Conservation (phyloP, 2,888 invertebrate species). For the Dichetophora obliterata region DNA sequence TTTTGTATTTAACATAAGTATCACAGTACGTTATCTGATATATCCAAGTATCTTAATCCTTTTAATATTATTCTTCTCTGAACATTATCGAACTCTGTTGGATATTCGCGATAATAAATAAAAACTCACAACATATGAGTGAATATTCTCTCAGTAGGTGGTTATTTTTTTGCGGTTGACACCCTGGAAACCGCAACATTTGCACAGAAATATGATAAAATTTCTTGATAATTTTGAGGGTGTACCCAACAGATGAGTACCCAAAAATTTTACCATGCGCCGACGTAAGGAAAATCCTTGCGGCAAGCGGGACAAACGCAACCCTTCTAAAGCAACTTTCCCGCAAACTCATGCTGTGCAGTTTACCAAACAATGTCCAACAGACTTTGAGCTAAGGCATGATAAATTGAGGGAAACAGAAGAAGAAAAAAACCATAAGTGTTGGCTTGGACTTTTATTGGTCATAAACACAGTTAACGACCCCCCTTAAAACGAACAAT, state of each 20-base stretch:
- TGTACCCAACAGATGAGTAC: background rate
- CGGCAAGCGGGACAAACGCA: background rate
- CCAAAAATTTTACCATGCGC: constrained; percentile 1
- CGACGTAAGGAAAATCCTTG: constrained; percentile 58
- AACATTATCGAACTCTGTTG: background rate
- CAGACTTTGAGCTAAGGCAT: background rate
- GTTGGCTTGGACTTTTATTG: constrained; percentile 18
- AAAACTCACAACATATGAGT: background rate
- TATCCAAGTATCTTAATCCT: no score
- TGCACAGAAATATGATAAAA: background rate
- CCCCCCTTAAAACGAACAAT: background rate
- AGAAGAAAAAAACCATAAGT: constrained; percentile 10
- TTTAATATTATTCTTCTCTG: background rate
- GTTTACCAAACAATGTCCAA: constrained; percentile 16
- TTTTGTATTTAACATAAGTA: no score
- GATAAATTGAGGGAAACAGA: background rate
- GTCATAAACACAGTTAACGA: constrained; percentile 33
- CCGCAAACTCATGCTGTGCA: constrained; percentile 14
- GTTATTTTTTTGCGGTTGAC: background rate
- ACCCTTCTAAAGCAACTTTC: background rate
- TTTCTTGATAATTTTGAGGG: background rate
- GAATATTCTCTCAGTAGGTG: background rate
- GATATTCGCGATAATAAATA: background rate
- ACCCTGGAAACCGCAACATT: constrained; percentile 8
- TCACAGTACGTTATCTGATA: no score